Conservation (phyloP, 2,888 invertebrate species). For the Lycocerus yunnanus region DNA sequence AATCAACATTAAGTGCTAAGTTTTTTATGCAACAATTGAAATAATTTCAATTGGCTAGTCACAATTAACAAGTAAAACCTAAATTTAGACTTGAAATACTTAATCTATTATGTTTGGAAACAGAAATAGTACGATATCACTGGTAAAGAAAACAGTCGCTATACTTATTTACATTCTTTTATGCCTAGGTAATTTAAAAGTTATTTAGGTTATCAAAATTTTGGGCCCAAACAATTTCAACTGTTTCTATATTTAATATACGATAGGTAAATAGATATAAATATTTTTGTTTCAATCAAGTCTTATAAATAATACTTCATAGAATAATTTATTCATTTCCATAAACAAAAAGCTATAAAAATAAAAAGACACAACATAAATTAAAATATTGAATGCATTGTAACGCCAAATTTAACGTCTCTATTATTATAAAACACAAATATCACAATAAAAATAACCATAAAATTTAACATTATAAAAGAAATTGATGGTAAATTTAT, state of each 20-base stretch:
- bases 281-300: neutral
- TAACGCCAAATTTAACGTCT: slow-evolving; percentile 6
- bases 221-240: neutral
- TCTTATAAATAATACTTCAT: slow-evolving; percentile 1
- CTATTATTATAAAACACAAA: slow-evolving; percentile 14
- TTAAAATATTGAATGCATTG: slow-evolving; percentile 4
- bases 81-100: neutral
- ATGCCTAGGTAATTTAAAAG: neutral
- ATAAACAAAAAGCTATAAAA: neutral
- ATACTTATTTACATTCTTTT: neutral
- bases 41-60: neutral
- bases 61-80: neutral
- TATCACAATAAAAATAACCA: slow-evolving; percentile 17
- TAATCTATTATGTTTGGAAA: neutral
- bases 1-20: neutral
- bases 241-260: neutral
- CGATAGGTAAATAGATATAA: neutral
- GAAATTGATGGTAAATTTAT: slow-evolving; percentile 1
- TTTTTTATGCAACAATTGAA: neutral
- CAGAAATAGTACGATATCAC: neutral
- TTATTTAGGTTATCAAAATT: neutral
- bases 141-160: neutral
- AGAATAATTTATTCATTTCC: neutral
- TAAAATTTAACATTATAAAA: slow-evolving; percentile 11
- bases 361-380: slow-evolving; percentile 6